Conservation (phyloP, 2,888 invertebrate species). For the Eustalomyia histrio region DNA sequence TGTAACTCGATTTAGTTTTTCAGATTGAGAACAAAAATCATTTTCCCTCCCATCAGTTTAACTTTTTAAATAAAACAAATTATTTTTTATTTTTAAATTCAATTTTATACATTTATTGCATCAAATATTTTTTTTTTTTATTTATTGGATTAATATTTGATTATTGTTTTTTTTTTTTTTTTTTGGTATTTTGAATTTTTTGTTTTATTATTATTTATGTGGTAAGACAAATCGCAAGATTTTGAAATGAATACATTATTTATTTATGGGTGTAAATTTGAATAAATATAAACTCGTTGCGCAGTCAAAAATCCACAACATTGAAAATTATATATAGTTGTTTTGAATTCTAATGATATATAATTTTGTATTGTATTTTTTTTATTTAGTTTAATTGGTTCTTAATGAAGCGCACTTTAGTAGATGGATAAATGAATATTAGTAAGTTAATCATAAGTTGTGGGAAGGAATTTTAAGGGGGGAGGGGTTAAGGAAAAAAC, state of each 20-base stretch:
- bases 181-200: conserved; percentile 29
- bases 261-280: conserved; percentile 36
- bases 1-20: too few species aligned
- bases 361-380: conserved; percentile 30
- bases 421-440: conserved; percentile 53
- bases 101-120: conserved; percentile 78
- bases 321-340: conserved; percentile 48
- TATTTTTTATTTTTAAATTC: conserved; percentile 70
- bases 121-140: conserved; percentile 69
- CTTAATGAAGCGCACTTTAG: conserved; percentile 66
- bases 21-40: too few species aligned
- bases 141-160: conserved; percentile 62
- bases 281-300: conserved; percentile 53
- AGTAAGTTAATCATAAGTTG: neutral
- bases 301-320: conserved; percentile 59
- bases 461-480: neutral
- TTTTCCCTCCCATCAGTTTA: too few species aligned
- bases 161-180: conserved; percentile 46
- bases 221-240: conserved; percentile 33
- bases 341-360: conserved; percentile 33
- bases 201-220: conserved; percentile 25
- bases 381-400: conserved; percentile 66
- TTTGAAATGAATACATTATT: conserved; percentile 50
- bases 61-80: conserved; percentile 51
- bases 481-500: neutral